phyloP scores from a whole-genome alignment of 2,113 vertebrate species.

The Corythornis vintsioides region DNA sequence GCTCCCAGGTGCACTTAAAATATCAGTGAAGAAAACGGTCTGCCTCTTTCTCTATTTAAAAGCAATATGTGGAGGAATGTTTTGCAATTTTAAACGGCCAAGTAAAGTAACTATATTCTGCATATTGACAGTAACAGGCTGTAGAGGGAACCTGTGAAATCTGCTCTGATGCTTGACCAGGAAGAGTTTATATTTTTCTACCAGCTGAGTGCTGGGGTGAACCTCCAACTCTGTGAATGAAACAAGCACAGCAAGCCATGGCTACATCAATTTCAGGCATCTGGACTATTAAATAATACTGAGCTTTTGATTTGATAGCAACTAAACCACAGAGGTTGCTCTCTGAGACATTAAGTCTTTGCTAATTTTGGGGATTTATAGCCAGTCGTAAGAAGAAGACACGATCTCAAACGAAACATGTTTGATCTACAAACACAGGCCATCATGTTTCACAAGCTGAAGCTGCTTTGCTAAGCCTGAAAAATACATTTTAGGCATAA shows the following conservation, averaged over 20 bases:
- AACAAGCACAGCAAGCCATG: neutral
- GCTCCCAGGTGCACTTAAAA: neutral
- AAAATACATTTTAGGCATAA: neutral
- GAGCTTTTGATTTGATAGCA: constrained; percentile 2
- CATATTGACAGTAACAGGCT: neutral
- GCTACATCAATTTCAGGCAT: neutral
- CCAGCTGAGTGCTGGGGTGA: neutral
- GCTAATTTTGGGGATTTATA: neutral
- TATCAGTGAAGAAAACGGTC: neutral
- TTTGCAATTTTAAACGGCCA: neutral
- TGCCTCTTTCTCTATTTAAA: neutral
- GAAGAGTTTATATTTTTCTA: neutral
- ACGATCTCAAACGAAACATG: neutral
- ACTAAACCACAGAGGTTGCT: neutral
- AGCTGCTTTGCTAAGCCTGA: neutral
- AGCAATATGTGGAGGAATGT: neutral
- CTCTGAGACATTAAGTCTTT: neutral
- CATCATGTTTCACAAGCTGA: neutral
- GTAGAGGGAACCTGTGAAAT: neutral
- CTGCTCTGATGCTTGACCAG: neutral
- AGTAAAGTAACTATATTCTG: neutral
- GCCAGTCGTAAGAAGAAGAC: neutral
- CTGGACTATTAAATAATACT: neutral
- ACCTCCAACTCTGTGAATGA: neutral
- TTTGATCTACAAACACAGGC: neutral